Evolutionary conservation across 2,888 invertebrate genomes (phyloP), one percentile per base, ranked within the genome.

Genomic region (Teleogryllus oceanicus): DNA sequence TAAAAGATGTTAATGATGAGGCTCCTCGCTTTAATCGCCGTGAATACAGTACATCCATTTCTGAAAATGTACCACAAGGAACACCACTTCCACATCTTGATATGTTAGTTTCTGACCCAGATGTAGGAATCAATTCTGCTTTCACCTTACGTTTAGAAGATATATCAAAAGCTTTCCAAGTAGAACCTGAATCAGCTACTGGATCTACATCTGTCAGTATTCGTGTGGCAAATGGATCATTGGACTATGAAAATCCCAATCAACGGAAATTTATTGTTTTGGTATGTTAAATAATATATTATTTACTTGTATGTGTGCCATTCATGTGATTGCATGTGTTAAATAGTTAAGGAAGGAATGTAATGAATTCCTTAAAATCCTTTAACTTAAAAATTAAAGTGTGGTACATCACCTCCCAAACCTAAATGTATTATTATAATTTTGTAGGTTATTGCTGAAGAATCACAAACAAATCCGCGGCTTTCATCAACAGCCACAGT

Each of bases 231-330:
- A 94, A 95, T 84, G 93, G 91, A 80, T 91, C 92, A 2, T 88
- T 97, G 81, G 96, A 96, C 86, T 96, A 94, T 85, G 96, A 97
- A 86, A 95, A 96, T 87, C 95, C 95, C 18, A 96, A 96, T 87
- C 95, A 96, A 86, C 90, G 96, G 82, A 96, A 96, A 87, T 96
- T 96, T 85, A 94, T 96, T 83, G 91, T 96, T 78, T 89, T 96
- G 87, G 94, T 93, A 85, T 88, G 86, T 84, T 75, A 20, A 62
- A 50, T 16, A 74, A 18, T 24, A 76, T 11, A n/a, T 1, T 62
- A 18, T 62, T 62, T 18, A 62, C 62, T 37, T 37, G 37, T 8
- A 37, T 37, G 37, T 37, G 37, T 37, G 37, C 37, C 8, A 37
- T 37, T 8, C 37, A 8, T 8, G 37, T 37, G 37, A 37, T 8